Percentiles rank a stretch among this genome's conserved stretches.
Evolutionary conservation across 2,113 vertebrate species (phyloP).

Genomic region (Seriola aureovittata): DNA sequence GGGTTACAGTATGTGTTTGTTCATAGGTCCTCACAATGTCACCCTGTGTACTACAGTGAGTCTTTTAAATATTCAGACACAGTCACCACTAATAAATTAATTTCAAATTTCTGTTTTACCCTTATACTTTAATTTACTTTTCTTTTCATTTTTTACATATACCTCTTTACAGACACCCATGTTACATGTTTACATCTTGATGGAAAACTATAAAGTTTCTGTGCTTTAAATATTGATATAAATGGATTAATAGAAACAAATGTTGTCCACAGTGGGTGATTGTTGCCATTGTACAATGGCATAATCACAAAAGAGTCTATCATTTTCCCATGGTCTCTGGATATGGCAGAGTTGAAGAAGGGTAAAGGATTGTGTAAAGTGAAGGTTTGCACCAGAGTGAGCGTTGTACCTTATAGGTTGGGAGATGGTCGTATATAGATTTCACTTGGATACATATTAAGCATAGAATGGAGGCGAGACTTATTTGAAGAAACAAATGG

Average conservation of each 20-base stretch:
- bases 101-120: neutral
- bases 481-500: neutral
- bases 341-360: neutral
- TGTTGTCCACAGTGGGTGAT: slow-evolving; percentile 28
- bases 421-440: neutral
- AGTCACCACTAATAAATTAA: neutral
- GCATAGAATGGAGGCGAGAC: slow-evolving; percentile 32
- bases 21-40: slow-evolving; percentile 3
- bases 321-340: neutral
- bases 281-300: slow-evolving; percentile 22
- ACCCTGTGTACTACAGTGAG: neutral
- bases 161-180: slow-evolving; percentile 41
- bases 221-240: slow-evolving; percentile 37
- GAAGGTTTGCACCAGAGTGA: slow-evolving; percentile 31
- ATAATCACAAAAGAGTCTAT: slow-evolving; percentile 24
- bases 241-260: slow-evolving; percentile 20
- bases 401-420: slow-evolving; percentile 14
- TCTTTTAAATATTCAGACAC: slow-evolving; percentile 3
- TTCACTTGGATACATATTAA: slow-evolving; percentile 13
- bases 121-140: slow-evolving; percentile 47
- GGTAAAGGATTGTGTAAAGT: slow-evolving; percentile 38
- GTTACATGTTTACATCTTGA: slow-evolving; percentile 45
- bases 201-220: slow-evolving; percentile 42
- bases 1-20: slow-evolving; percentile 3
- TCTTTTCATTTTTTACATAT: slow-evolving; percentile 45